Conservation (phyloP, 2,797 vertebrate species). For the Chlorospingus flavigularis region DNA sequence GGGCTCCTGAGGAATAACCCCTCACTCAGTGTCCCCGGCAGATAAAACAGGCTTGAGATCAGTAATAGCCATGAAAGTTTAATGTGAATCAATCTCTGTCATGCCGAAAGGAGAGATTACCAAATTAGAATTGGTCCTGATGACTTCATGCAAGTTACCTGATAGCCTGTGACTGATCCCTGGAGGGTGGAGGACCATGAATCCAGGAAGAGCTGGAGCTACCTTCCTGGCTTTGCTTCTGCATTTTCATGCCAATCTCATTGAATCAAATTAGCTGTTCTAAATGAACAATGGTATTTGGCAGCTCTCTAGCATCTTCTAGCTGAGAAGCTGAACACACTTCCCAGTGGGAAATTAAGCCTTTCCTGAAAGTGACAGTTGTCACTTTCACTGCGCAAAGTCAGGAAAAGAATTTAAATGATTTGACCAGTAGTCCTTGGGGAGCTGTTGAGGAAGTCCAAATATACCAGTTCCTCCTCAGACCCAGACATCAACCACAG, state of each 20-base stretch:
- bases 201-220: background rate
- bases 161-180: background rate
- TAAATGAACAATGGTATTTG: background rate
- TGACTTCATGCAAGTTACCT: background rate
- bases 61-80: background rate
- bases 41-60: background rate
- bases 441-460: background rate
- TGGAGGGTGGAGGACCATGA: background rate
- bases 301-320: background rate
- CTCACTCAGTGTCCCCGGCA: background rate
- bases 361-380: background rate
- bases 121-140: background rate
- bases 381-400: background rate
- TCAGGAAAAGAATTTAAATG: background rate
- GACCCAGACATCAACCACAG: background rate
- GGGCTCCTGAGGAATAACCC: background rate
- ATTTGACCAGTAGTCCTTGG: background rate
- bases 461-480: background rate
- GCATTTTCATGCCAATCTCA: background rate
- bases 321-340: background rate
- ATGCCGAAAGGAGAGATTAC: background rate
- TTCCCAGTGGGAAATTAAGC: background rate
- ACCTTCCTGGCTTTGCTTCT: background rate
- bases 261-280: background rate
- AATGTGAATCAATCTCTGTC: background rate